Percentiles rank a stretch among this genome's conserved stretches.
Conservation (phyloP, 2,797 vertebrate genomes). For the Spinibarbus caldwelli region DNA sequence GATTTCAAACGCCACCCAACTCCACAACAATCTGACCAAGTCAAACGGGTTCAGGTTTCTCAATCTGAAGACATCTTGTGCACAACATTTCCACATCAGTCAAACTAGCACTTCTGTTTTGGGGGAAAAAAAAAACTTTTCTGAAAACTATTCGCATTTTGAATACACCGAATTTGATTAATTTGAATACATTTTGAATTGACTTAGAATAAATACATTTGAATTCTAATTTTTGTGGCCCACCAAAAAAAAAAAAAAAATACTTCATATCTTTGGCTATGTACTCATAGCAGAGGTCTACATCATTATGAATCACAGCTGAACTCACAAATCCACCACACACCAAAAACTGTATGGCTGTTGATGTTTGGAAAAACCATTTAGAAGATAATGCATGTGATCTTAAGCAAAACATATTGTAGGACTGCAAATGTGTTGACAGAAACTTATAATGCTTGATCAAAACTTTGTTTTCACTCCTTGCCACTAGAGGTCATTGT, state of each 20-base stretch:
- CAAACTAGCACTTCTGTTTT: no score
- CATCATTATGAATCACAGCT: neutral
- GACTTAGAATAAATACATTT: no score
- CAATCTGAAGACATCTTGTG: neutral
- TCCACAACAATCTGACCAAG: neutral
- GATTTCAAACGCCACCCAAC: no score
- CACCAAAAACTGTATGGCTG: neutral
- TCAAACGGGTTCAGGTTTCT: neutral
- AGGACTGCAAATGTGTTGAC: neutral
- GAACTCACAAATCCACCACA: neutral
- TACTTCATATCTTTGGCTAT: neutral
- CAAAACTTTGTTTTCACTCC: neutral
- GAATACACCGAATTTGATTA: neutral
- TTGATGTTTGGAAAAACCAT: neutral
- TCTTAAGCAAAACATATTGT: neutral
- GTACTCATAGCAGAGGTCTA: neutral
- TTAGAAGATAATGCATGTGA: neutral
- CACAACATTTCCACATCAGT: neutral
- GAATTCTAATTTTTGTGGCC: neutral
- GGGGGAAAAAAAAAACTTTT: no score
- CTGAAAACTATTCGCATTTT: neutral
- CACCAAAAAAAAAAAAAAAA: neutral
- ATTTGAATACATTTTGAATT: no score
- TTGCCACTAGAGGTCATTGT: neutral
- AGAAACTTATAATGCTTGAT: neutral